Conservation (phyloP, 92 coral and sea anemone species). For the Paragorgia papillata region DNA sequence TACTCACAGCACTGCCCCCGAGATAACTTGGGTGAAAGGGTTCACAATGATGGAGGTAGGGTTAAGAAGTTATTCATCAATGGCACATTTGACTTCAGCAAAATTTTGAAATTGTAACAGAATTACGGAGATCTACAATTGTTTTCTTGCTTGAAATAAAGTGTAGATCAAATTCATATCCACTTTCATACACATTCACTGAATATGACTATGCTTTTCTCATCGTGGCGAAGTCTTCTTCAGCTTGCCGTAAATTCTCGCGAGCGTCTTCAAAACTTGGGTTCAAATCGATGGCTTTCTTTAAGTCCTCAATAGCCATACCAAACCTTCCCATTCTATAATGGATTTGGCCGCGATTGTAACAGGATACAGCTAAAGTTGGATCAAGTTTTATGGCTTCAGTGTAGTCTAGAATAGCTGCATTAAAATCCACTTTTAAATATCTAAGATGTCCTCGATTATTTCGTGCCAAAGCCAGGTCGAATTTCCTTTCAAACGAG, state of each 20-base stretch:
- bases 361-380: conserved; percentile 55
- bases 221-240: conserved; percentile 32
- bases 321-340: conserved; percentile 67
- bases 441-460: conserved; percentile 63
- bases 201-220: too few relatives aligned
- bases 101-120: too few relatives aligned
- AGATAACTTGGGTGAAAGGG: too few relatives aligned
- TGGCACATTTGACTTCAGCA: too few relatives aligned
- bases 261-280: conserved; percentile 60
- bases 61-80: too few relatives aligned
- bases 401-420: conserved; percentile 55
- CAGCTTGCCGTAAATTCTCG: conserved; percentile 49
- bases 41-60: too few relatives aligned
- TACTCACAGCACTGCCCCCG: too few relatives aligned
- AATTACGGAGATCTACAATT: too few relatives aligned
- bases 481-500: neutral
- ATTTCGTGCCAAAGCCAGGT: conserved; percentile 54
- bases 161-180: too few relatives aligned
- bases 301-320: conserved; percentile 54
- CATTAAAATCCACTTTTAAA: conserved; percentile 58
- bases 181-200: too few relatives aligned
- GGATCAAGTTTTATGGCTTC: conserved; percentile 55
- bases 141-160: too few relatives aligned
- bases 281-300: conserved; percentile 50
- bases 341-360: conserved; percentile 69